A percentile compares a stretch with the other conserved stretches of the same genome.
These are phyloP conservation scores for Larimichthys crocea DNA, from an alignment of 2,113 vertebrate genomes.

Conservation along the genomic window DNA sequence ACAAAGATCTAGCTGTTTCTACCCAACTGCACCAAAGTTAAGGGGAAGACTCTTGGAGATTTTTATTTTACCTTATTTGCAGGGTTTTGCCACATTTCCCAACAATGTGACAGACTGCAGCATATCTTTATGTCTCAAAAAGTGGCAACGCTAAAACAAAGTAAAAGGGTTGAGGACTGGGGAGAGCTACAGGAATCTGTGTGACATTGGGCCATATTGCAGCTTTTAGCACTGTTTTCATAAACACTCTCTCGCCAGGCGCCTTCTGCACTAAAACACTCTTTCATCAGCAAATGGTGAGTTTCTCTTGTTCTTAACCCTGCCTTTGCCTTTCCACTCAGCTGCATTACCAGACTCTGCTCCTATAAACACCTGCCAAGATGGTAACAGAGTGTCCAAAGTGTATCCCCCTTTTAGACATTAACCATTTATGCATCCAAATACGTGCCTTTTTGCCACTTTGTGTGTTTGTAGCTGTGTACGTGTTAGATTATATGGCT, in stretches of 20 bases:
- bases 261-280: conserved; percentile 43
- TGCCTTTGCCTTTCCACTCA: conserved; percentile 29
- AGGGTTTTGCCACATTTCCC: conserved; percentile 14
- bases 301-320: conserved; percentile 53
- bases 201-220: conserved; percentile 48
- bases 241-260: conserved; percentile 34
- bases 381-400: conserved; percentile 24
- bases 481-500: neutral
- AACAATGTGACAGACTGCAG: conserved; percentile 7
- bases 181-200: conserved; percentile 49
- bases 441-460: neutral
- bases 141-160: conserved; percentile 34
- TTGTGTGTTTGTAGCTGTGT: neutral
- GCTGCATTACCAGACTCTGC: conserved; percentile 43
- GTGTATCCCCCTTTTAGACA: conserved; percentile 10
- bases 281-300: conserved; percentile 53
- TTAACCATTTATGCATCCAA: conserved; percentile 10
- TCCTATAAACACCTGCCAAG: conserved; percentile 61
- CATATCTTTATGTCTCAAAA: neutral
- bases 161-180: conserved; percentile 31
- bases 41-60: neutral
- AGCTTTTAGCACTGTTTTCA: conserved; percentile 66
- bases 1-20: neutral
- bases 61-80: neutral
- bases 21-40: neutral